Evolutionary conservation across 2,113 vertebrate species (phyloP).

Genomic region (Aspidoscelis tigris): DNA sequence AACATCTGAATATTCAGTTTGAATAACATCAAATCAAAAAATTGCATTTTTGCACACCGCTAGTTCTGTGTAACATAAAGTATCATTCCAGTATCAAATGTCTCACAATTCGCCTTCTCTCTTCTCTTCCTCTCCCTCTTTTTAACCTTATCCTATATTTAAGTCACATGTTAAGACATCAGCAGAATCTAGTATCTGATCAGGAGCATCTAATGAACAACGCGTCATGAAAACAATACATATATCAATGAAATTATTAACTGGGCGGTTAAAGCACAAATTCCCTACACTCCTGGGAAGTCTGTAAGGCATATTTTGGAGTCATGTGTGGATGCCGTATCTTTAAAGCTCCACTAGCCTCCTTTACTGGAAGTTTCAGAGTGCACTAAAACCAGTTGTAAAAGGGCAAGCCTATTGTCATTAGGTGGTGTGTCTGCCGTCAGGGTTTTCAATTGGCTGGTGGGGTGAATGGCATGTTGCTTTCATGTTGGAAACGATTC

Average conservation of each 20-base stretch:
- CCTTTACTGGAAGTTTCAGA: constrained; percentile 27
- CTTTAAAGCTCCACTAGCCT: not conserved
- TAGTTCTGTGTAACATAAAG: not conserved
- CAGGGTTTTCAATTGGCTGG: constrained; percentile 40
- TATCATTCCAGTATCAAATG: not conserved
- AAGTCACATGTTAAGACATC: not conserved
- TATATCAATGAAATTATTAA: not conserved
- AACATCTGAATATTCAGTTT: too few relatives aligned
- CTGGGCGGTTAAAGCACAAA: constrained; percentile 22
- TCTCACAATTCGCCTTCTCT: not conserved
- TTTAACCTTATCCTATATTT: not conserved
- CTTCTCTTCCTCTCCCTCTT: not conserved
- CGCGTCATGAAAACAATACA: not conserved
- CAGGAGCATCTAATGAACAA: not conserved
- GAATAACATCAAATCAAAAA: too few relatives aligned
- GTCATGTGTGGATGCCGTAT: not conserved
- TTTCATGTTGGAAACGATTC: constrained; percentile 69
- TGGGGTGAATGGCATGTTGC: not conserved
- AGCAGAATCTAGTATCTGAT: not conserved
- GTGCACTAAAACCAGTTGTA: constrained; percentile 16
- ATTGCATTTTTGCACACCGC: too few relatives aligned
- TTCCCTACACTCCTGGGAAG: constrained; percentile 30
- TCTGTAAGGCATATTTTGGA: constrained; percentile 13
- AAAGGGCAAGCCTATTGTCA: constrained; percentile 57
- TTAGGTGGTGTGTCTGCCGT: constrained; percentile 33